Evolutionary conservation across 2,888 invertebrate genomes (phyloP).

Genomic region (Drosophila eohydei): DNA sequence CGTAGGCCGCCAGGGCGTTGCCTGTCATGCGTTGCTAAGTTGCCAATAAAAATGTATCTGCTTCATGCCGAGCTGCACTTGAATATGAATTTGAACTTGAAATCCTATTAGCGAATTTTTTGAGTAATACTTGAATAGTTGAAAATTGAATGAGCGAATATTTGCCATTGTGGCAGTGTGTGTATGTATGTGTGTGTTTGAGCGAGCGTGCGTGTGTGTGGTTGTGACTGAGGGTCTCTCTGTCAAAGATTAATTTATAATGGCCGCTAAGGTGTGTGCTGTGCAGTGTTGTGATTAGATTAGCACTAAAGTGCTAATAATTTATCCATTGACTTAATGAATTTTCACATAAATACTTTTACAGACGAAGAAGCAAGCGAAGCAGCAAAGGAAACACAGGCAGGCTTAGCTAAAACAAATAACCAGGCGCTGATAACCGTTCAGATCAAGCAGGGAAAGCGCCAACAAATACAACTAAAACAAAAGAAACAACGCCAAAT

Average conservation of each 20-base stretch:
- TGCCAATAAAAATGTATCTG: constrained; percentile 1
- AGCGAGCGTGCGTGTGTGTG: background rate
- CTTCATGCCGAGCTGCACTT: constrained; percentile 23
- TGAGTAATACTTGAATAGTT: constrained; percentile 30
- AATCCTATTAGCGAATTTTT: constrained; percentile 52
- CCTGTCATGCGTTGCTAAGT: constrained; percentile 13
- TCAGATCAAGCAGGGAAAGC: constrained; percentile 63
- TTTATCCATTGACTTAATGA: constrained; percentile 21
- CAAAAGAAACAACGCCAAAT: constrained; percentile 9
- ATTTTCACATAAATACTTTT: constrained; percentile 35
- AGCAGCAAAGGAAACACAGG: constrained; percentile 22
- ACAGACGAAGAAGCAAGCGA: constrained; percentile 73
- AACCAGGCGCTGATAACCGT: constrained; percentile 54
- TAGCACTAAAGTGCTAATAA: constrained; percentile 34
- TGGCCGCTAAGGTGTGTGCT: constrained; percentile 14
- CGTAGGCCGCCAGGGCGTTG: constrained; percentile 2
- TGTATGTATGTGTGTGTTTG: constrained; percentile 1
- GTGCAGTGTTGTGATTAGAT: constrained; percentile 52
- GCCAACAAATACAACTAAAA: constrained; percentile 5
- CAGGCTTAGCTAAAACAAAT: constrained; percentile 37
- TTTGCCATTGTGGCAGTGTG: constrained; percentile 27
- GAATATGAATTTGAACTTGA: constrained; percentile 64
- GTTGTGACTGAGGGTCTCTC: background rate
- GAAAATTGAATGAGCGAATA: constrained; percentile 26
- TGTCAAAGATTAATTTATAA: constrained; percentile 18